Evolutionary conservation across 2,888 invertebrate genomes (phyloP), one percentile per base, ranked within the genome.

Genomic region (Andricus quercusramuli): DNA sequence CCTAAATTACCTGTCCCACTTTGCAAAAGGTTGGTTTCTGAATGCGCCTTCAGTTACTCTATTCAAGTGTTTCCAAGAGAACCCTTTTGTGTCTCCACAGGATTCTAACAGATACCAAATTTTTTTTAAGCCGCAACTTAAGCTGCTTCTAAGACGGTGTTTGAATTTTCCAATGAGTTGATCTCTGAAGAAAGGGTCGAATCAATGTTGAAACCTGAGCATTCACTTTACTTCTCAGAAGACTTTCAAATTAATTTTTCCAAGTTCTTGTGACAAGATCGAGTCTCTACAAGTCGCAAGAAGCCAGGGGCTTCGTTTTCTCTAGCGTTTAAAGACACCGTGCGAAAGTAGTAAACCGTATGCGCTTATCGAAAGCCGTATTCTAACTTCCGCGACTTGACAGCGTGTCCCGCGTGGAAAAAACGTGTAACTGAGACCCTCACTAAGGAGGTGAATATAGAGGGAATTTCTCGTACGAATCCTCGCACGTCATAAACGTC

Each of bases 401-500:
- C 74, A 74, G 74, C 51, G 51, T 32, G 74, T 74, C 74, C 70
- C 74, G 56, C n/a, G 32, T 56, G 74, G 32, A 74, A 74, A 74
- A 74, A 74, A 51, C 29, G 15, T 51, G 32, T 32, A 62, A 20
- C 25, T 77, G 8, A 44, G n/a, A 77, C 25, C 25, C 59, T 64
- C 65, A 62, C 25, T 64, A 65, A 65, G 32, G 22, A 77, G 65
- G 29, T 64, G 44, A 64, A 62, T 64, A 17, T 25, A 11, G 13
- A 29, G 56, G n/a, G 11, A 76, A 76, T 76, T 76, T 29, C 59
- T 76, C 32, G 37, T 56, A 62, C 41, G 41, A 37, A 74, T 74
- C 29, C 51, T 74, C 56, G 74, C 74, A 74, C 74, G 56, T 56
- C 74, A 64, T 62, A 78, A 78, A 64, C 59, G 64, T 78, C 74